Evolutionary conservation across 2,888 invertebrate genomes (phyloP).

Genomic region (Brachynemurus nebulosus): DNA sequence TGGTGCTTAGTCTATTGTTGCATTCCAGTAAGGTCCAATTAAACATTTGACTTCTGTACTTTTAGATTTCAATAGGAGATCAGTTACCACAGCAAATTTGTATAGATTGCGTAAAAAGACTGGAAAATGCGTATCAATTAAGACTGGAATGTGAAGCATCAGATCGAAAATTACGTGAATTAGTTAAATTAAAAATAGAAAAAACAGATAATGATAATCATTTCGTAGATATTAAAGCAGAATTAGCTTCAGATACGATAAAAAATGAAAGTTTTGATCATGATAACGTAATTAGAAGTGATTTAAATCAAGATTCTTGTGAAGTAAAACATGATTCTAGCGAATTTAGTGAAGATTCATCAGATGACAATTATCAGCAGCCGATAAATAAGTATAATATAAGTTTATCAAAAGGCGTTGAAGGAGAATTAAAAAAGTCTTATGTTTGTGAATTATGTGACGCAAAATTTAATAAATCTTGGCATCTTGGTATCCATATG

Average conservation of each 20-base stretch:
- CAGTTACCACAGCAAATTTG: neutral
- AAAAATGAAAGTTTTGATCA: neutral
- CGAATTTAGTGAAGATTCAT: no score
- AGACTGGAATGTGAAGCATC: neutral
- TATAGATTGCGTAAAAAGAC: neutral
- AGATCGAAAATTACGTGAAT: neutral
- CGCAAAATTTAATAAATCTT: neutral
- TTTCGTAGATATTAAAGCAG: neutral
- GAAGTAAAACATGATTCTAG: neutral
- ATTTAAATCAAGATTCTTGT: neutral
- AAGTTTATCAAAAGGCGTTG: no score
- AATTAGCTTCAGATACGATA: neutral
- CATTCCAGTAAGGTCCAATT: no score
- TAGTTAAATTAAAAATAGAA: neutral
- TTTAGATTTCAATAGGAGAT: neutral
- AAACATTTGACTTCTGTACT: no score
- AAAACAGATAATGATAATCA: neutral
- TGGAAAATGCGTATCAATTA: neutral
- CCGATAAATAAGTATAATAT: no score
- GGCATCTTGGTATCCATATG: neutral
- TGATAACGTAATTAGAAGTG: neutral
- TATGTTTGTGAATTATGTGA: slow-evolving; percentile 3
- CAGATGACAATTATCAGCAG: no score
- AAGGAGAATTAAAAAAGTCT: no score
- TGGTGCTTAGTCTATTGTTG: no score